Evolutionary conservation across 2,113 vertebrate genomes (phyloP).

Genomic region (Emydocephalus ijimae): DNA sequence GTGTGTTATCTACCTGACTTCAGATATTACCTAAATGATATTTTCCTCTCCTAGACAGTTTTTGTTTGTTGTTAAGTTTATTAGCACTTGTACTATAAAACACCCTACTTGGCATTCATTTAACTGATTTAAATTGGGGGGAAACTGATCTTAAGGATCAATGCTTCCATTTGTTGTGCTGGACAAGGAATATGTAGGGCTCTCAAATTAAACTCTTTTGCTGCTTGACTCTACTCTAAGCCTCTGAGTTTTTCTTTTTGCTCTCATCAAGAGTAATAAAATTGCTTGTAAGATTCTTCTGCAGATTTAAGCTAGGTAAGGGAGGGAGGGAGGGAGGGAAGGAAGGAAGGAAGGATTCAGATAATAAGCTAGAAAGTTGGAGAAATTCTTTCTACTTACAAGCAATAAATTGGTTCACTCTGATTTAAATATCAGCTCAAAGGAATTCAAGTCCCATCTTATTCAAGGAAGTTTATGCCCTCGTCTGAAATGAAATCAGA

Average conservation of each 20-base stretch:
- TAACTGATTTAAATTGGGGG: background rate
- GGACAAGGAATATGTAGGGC: background rate
- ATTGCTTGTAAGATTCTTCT: background rate
- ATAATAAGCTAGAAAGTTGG: background rate
- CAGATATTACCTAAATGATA: background rate
- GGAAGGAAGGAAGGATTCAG: background rate
- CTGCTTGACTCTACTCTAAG: constrained; percentile 1
- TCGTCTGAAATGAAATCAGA: background rate
- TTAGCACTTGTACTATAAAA: background rate
- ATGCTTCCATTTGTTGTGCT: background rate
- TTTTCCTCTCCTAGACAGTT: background rate
- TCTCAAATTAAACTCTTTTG: background rate
- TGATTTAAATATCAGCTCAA: background rate
- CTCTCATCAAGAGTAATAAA: background rate
- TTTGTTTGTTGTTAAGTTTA: background rate
- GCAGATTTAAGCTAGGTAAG: background rate
- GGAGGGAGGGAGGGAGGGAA: background rate
- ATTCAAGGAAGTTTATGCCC: background rate
- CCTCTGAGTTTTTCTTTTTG: background rate
- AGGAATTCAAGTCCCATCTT: constrained; percentile 12
- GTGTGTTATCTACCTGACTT: constrained; percentile 10
- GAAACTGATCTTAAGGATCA: background rate
- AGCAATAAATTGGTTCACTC: constrained; percentile 1
- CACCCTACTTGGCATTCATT: background rate
- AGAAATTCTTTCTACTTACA: constrained; percentile 1